Conservation (phyloP, 2,888 invertebrate genomes). For the Diabrotica balteata region DNA sequence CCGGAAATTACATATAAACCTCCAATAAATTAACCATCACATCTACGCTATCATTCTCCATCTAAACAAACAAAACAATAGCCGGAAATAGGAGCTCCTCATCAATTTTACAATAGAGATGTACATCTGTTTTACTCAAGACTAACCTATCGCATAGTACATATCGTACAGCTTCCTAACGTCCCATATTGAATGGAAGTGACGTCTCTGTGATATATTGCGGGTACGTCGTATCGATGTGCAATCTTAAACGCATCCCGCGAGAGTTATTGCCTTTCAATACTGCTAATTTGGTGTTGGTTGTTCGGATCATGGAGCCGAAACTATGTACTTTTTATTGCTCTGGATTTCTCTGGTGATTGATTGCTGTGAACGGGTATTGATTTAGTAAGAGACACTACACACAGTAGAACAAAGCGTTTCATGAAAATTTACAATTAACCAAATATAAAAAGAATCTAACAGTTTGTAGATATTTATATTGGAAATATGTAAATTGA, state of each 20-base stretch:
- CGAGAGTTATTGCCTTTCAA: conserved; percentile 16
- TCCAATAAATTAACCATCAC: too few relatives aligned
- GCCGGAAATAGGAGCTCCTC: background rate
- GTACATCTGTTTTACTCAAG: conserved; percentile 13
- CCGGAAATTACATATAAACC: too few relatives aligned
- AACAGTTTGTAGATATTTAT: too few relatives aligned
- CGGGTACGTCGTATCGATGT: conserved; percentile 5
- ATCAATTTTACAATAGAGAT: conserved; percentile 7
- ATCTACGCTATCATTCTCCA: background rate
- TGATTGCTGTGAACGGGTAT: background rate
- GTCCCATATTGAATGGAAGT: conserved; percentile 14
- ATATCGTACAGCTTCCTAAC: background rate
- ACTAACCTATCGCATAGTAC: conserved; percentile 8
- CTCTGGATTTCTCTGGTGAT: background rate
- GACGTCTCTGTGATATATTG: conserved; percentile 20
- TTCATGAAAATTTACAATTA: too few relatives aligned
- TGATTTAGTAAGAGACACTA: too few relatives aligned
- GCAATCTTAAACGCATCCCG: conserved; percentile 14
- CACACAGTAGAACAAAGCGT: too few relatives aligned
- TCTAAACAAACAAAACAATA: conserved; percentile 3
- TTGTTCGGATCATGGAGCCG: too few relatives aligned
- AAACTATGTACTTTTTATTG: background rate
- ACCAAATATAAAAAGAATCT: too few relatives aligned
- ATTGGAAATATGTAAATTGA: too few relatives aligned
- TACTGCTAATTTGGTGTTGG: background rate